phyloP scores from a whole-genome alignment of 2,888 invertebrate species.

The Diplolepis rosae region DNA sequence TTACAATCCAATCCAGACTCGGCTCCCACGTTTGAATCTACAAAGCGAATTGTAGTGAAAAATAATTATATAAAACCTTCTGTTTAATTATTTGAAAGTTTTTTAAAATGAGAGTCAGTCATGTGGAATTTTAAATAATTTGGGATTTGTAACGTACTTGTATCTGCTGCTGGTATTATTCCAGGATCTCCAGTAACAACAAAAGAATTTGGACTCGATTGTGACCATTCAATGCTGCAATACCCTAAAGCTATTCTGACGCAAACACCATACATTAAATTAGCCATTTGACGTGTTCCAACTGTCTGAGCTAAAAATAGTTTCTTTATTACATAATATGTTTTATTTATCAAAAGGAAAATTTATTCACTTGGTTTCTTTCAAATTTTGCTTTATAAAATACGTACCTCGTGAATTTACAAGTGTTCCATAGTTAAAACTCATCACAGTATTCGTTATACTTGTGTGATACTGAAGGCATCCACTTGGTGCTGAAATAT shows the following conservation, averaged over 20 bases:
- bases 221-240: conserved; percentile 82
- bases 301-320: conserved; percentile 1
- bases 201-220: conserved; percentile 79
- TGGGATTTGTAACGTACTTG: conserved; percentile 66
- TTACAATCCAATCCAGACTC: conserved; percentile 79
- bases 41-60: conserved; percentile 31
- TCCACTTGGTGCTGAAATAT: conserved; percentile 81
- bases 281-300: conserved; percentile 81
- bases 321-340: conserved; percentile 22
- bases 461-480: conserved; percentile 85
- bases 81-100: conserved; percentile 17
- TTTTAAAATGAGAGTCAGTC: too few species aligned
- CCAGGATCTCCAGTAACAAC: conserved; percentile 83
- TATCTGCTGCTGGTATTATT: conserved; percentile 77
- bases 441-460: conserved; percentile 79
- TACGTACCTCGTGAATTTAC: conserved; percentile 75
- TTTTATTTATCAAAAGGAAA: too few species aligned
- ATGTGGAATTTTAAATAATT: conserved; percentile 11
- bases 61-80: conserved; percentile 27
- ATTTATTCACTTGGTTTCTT: too few species aligned
- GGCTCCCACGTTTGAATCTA: conserved; percentile 76
- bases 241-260: conserved; percentile 83
- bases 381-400: not conserved
- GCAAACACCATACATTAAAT: conserved; percentile 86
- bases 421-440: conserved; percentile 85